phyloP scores from a whole-genome alignment of 2,888 invertebrate genomes.

The Ommatoiulus sabulosus region DNA sequence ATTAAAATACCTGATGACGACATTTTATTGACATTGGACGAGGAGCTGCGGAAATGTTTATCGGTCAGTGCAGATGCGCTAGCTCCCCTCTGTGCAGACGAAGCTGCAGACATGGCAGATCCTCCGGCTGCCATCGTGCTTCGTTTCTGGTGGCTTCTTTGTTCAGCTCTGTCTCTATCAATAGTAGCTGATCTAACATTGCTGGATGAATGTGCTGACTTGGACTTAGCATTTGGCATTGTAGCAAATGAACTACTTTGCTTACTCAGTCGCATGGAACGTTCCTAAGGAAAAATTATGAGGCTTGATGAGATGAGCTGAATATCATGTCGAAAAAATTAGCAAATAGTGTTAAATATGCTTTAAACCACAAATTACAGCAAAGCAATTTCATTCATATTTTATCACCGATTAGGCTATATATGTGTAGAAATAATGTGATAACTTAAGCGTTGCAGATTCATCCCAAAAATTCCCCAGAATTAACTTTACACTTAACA shows the following conservation, averaged over 20 bases:
- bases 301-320: background rate
- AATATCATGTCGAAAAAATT: background rate
- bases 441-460: too few species aligned
- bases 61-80: background rate
- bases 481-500: too few species aligned
- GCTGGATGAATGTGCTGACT: conserved; percentile 50
- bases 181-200: conserved; percentile 58
- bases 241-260: conserved; percentile 60
- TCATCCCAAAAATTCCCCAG: too few species aligned
- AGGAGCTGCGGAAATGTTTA: conserved; percentile 40
- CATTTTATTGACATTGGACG: conserved; percentile 19
- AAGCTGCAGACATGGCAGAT: conserved; percentile 21
- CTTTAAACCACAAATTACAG: too few species aligned
- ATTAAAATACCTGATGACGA: conserved; percentile 5
- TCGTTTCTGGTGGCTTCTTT: conserved; percentile 23
- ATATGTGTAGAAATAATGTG: too few species aligned
- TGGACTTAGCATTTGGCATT: conserved; percentile 56
- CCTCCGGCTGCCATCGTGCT: conserved; percentile 9
- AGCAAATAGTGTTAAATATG: background rate
- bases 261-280: conserved; percentile 58
- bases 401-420: too few species aligned
- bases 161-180: conserved; percentile 56
- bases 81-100: conserved; percentile 29
- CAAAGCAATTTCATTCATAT: too few species aligned
- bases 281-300: conserved; percentile 49